phyloP scores from a whole-genome alignment of 1,140 invertebrate genomes.

The Diachasma alloeum region DNA sequence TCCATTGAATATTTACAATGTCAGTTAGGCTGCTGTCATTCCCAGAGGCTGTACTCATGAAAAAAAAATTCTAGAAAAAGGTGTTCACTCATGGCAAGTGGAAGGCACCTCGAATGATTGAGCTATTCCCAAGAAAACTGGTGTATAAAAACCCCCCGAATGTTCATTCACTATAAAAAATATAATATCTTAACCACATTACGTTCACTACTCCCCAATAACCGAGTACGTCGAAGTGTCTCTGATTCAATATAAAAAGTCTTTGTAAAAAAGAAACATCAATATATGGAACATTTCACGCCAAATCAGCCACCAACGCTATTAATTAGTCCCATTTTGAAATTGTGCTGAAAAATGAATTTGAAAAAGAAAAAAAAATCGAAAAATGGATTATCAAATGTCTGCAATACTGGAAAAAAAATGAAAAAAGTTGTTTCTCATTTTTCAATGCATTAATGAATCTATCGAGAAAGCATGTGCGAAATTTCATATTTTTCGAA shows the following conservation, averaged over 20 bases:
- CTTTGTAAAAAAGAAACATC: conserved; percentile 30
- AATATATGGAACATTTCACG: not conserved
- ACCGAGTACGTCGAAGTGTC: conserved; percentile 42
- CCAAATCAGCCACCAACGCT: too few species aligned
- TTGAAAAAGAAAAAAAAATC: not conserved
- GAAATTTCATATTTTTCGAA: too few species aligned
- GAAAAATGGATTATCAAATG: too few species aligned
- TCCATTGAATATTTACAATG: conserved; percentile 50
- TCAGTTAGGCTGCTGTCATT: not conserved
- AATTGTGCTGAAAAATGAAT: conserved; percentile 19
- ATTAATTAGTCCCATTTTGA: too few species aligned
- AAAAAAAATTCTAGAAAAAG: conserved; percentile 3
- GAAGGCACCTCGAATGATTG: conserved; percentile 61
- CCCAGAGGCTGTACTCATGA: not conserved
- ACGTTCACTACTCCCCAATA: conserved; percentile 46
- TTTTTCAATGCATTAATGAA: too few species aligned
- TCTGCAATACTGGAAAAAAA: too few species aligned
- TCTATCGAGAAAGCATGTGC: too few species aligned
- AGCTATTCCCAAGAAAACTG: conserved; percentile 35
- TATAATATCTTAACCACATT: conserved; percentile 32
- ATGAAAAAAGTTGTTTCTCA: too few species aligned
- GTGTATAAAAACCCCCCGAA: conserved; percentile 26
- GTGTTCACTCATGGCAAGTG: conserved; percentile 55
- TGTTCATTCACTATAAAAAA: conserved; percentile 41
- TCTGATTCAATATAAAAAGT: conserved; percentile 41